phyloP scores from a whole-genome alignment of 2,888 invertebrate species.

The Lithophane ornitopus region DNA sequence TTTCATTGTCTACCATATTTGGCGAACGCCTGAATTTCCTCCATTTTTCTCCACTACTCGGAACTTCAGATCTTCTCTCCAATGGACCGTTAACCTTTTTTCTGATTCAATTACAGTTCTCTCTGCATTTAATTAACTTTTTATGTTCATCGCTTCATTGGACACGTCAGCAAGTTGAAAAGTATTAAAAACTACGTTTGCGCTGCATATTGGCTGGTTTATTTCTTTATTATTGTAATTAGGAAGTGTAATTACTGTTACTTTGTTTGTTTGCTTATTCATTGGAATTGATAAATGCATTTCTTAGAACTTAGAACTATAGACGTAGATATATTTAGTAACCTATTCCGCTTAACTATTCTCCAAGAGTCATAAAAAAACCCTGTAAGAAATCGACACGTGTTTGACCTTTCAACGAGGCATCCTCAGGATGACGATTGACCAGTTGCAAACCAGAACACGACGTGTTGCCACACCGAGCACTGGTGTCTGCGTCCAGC shows the following conservation, averaged over 20 bases:
- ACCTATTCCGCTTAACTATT: too few species aligned
- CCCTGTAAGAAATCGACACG: too few species aligned
- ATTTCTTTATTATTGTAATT: constrained; percentile 48
- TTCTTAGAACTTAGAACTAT: too few species aligned
- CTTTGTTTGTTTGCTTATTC: not conserved
- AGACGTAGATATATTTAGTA: too few species aligned
- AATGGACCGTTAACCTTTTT: constrained; percentile 43
- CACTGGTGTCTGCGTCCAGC: too few species aligned
- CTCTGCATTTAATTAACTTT: constrained; percentile 55
- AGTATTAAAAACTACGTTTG: constrained; percentile 41
- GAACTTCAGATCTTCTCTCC: constrained; percentile 22
- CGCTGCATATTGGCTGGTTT: constrained; percentile 25
- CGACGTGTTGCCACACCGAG: too few species aligned
- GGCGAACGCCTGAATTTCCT: constrained; percentile 12
- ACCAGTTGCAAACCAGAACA: too few species aligned
- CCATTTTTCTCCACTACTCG: constrained; percentile 3
- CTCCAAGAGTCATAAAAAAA: too few species aligned
- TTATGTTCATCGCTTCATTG: constrained; percentile 34
- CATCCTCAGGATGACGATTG: too few species aligned
- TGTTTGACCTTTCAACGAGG: too few species aligned
- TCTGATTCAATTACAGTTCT: constrained; percentile 63
- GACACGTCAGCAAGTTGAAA: constrained; percentile 30
- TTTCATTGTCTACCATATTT: constrained; percentile 26
- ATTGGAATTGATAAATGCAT: not conserved
- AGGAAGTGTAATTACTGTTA: constrained; percentile 10